Conservation (phyloP, 2,113 vertebrate genomes). For the Lipophrys pholis region DNA sequence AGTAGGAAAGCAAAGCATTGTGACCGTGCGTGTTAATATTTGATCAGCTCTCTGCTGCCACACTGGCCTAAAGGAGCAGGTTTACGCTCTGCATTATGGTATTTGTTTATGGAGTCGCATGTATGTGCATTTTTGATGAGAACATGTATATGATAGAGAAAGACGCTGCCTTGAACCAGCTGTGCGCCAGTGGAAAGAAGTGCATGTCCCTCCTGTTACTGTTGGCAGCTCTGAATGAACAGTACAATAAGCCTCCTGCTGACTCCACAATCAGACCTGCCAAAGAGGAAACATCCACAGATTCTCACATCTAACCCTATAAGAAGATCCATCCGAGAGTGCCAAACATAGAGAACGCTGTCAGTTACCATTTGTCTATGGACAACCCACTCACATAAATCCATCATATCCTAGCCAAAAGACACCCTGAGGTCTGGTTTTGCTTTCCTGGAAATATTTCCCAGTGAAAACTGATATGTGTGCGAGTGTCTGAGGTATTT, state of each 20-base stretch:
- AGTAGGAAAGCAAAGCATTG: constrained; percentile 14
- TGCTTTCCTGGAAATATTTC: constrained; percentile 23
- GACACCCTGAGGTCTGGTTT: constrained; percentile 38
- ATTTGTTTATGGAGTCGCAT: constrained; percentile 32
- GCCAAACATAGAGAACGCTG: constrained; percentile 44
- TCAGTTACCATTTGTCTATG: constrained; percentile 26
- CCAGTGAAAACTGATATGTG: too few relatives aligned
- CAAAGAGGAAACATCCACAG: constrained; percentile 57
- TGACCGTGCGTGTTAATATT: constrained; percentile 41
- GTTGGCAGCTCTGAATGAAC: constrained; percentile 48
- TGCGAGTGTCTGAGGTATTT: too few relatives aligned
- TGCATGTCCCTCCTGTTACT: constrained; percentile 35
- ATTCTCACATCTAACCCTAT: constrained; percentile 52
- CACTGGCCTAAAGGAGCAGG: constrained; percentile 37
- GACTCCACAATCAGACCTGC: constrained; percentile 50
- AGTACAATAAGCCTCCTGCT: constrained; percentile 39
- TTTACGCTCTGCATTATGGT: not conserved
- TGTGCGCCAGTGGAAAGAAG: constrained; percentile 48
- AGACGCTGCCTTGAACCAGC: constrained; percentile 41
- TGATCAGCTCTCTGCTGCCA: constrained; percentile 25
- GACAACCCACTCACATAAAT: constrained; percentile 30
- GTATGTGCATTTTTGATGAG: constrained; percentile 14
- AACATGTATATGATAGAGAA: constrained; percentile 8
- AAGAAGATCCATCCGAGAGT: constrained; percentile 14
- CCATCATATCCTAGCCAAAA: constrained; percentile 14